Conservation (phyloP, 2,888 invertebrate genomes). For the Sesamia inferens region DNA sequence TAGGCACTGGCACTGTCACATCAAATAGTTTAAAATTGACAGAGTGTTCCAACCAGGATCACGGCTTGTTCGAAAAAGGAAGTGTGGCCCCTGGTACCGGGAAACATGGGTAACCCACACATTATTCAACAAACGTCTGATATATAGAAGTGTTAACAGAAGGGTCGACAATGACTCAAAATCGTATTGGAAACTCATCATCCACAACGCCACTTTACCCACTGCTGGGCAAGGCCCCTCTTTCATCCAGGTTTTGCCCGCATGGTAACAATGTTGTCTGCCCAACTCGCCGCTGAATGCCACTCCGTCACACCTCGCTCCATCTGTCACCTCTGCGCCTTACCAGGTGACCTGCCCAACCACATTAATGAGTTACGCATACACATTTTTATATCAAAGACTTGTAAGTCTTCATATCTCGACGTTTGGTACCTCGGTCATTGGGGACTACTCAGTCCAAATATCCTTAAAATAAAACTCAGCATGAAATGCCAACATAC, state of each 20-base stretch:
- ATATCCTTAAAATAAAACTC: neutral
- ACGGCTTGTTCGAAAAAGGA: too few relatives aligned
- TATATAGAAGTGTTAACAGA: neutral
- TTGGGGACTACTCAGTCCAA: neutral
- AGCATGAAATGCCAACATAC: neutral
- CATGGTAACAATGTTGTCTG: neutral
- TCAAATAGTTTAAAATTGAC: neutral
- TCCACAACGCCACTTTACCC: neutral
- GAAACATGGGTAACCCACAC: too few relatives aligned
- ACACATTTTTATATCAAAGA: neutral
- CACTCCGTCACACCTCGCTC: neutral
- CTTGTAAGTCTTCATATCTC: neutral
- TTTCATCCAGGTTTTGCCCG: neutral
- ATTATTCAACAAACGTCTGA: too few relatives aligned
- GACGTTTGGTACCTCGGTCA: neutral
- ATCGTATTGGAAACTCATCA: neutral
- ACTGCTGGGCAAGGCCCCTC: neutral
- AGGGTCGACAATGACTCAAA: neutral
- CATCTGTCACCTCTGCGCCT: neutral
- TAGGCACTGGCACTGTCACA: neutral
- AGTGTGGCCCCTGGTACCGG: too few relatives aligned
- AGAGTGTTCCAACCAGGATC: neutral
- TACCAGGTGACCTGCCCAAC: neutral
- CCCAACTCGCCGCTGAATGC: neutral
- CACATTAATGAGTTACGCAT: neutral